phyloP scores from a whole-genome alignment of 2,888 invertebrate genomes.

The Augiades crinisus region DNA sequence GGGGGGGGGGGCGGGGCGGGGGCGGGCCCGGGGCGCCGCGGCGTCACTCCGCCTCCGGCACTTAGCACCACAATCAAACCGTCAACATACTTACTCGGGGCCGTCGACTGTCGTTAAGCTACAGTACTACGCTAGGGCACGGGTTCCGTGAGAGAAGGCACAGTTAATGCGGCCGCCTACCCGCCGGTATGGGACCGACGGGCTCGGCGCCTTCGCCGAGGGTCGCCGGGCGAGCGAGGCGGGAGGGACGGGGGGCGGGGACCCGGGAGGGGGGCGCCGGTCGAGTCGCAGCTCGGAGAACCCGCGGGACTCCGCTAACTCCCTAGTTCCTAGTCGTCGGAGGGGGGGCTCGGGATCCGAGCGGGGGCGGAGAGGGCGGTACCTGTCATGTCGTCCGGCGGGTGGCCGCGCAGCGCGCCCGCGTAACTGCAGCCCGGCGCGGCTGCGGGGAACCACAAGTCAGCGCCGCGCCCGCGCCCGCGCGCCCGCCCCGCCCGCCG shows the following conservation, averaged over 20 bases:
- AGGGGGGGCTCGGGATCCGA: conserved; percentile 20
- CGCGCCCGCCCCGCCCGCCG: neutral
- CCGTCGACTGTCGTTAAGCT: neutral
- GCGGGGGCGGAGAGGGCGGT: conserved; percentile 49
- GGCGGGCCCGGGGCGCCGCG: conserved; percentile 20
- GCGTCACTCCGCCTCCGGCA: conserved; percentile 17
- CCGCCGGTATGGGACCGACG: conserved; percentile 30
- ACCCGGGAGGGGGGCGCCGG: conserved; percentile 84
- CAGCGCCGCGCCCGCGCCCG: conserved; percentile 34
- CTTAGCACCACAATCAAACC: conserved; percentile 14
- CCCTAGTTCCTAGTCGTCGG: no score
- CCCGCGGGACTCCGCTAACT: conserved; percentile 97
- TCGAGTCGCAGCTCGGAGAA: conserved; percentile 92
- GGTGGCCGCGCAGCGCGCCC: conserved; percentile 93
- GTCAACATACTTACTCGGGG: conserved; percentile 22
- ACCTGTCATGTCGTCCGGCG: conserved; percentile 92
- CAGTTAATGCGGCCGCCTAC: conserved; percentile 15
- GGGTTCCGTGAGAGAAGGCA: neutral
- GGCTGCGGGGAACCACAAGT: conserved; percentile 44
- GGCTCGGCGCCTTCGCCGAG: conserved; percentile 29
- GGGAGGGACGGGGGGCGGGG: conserved; percentile 22
- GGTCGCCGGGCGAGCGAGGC: conserved; percentile 20
- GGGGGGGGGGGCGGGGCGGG: neutral
- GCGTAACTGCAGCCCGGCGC: conserved; percentile 87
- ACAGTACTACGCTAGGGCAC: neutral